Base-by-base conservation (phyloP, 2,888 invertebrate species). In the Laspeyria flexula region DNA sequence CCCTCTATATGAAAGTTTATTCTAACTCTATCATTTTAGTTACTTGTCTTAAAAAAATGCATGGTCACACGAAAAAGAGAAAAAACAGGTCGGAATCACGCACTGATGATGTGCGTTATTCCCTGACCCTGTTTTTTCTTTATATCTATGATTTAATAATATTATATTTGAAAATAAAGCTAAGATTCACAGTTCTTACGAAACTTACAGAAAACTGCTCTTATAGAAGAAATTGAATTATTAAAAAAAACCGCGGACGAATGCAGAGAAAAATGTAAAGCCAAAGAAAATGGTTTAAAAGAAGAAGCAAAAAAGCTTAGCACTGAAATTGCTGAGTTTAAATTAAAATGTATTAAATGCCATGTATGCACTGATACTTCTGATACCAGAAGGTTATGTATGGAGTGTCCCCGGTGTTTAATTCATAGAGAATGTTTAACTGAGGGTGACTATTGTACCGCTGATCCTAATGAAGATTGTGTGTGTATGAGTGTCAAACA, bases 351-450 rank as follows among this genome's bases (percentile, higher is more conserved):
- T 60, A 55, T 65, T 0, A 70, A 62, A 63, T 91, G 90, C 43
- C 83, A 88, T 33, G 60, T 77, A 60, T 73, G 73, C 43, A 82
- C 79, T 0, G 88, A 88, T 25, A 89, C 88, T 1, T 2, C 45
- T 1, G 90, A 89, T 45, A 51, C 77, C 1, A 78, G 80, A 7
- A 84, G 76, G 27, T 74, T 75, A 11, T 91, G 92, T 45, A 75
- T 73, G 0, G 91, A 92, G 51, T 91, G 92, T 57, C 88, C 90
- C 0, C 77, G 77, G 49, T 92, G 92, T 65, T 30, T 59, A 3
- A 60, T 68, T 43, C 71, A 80, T 53, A 77, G 81, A 39, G 77
- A 85, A 1, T 90, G 90, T 63, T 41, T 77, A 1, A 59, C 64
- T 1, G 57, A 70, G 55, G 79, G 69, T 0, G 81, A 73, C 15